Conservation (phyloP, 37 sponge, comb jelly and placozoan species). For the Agelas oroides region DNA sequence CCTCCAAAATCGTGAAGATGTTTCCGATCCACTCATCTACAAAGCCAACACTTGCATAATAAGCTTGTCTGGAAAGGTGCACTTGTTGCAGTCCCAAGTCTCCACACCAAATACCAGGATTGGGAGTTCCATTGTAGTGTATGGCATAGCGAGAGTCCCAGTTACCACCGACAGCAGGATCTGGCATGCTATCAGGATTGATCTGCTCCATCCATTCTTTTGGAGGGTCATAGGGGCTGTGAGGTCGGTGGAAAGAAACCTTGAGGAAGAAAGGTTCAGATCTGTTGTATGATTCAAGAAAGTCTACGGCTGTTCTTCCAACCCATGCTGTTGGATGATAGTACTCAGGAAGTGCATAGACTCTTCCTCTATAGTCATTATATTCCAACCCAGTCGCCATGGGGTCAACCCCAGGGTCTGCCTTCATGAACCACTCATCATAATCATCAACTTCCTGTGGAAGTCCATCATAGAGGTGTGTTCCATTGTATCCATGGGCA, state of each 20-base stretch:
- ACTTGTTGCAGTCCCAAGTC: constrained; percentile 41
- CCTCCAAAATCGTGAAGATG: constrained; percentile 39
- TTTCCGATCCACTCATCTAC: constrained; percentile 80
- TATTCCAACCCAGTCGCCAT: constrained; percentile 70
- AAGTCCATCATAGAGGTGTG: constrained; percentile 75
- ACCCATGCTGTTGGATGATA: constrained; percentile 82
- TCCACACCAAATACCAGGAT: constrained; percentile 72
- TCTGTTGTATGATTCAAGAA: constrained; percentile 52
- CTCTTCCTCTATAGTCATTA: constrained; percentile 70
- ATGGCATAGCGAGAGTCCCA: constrained; percentile 57
- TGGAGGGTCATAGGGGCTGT: constrained; percentile 84
- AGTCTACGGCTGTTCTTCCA: constrained; percentile 62
- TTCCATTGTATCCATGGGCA: constrained; percentile 59
- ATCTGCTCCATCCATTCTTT: constrained; percentile 53
- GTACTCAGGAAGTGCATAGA: constrained; percentile 73
- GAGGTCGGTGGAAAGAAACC: constrained; percentile 82
- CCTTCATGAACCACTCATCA: constrained; percentile 64
- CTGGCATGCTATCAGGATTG: constrained; percentile 45
- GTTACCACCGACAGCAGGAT: constrained; percentile 41
- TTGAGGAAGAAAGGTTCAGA: constrained; percentile 73
- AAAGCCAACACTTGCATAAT: constrained; percentile 74
- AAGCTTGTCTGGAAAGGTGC: constrained; percentile 56
- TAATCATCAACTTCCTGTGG: constrained; percentile 66
- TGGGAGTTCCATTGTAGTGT: constrained; percentile 28
- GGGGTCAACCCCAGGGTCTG: constrained; percentile 64